Evolutionary conservation across 2,113 vertebrate species (phyloP).

Genomic region (Formicarius rufipectus): DNA sequence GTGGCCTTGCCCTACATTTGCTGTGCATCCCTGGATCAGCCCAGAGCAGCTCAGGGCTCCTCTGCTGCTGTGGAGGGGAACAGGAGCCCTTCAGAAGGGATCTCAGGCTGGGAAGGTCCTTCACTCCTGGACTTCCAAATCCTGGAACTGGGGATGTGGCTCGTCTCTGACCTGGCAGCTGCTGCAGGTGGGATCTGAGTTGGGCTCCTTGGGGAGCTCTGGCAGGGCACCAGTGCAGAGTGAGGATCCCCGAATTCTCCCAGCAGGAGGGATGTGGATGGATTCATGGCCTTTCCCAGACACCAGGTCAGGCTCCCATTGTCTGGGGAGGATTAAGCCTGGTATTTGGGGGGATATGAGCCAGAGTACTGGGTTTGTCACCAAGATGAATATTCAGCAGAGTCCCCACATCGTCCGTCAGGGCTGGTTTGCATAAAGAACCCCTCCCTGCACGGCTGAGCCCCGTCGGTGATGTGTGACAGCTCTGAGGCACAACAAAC

Average conservation of each 20-base stretch:
- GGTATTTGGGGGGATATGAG: not conserved
- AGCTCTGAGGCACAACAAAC: not conserved
- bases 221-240: not conserved
- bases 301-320: not conserved
- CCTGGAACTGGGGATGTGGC: not conserved
- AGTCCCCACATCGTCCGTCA: not conserved
- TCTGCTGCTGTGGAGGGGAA: not conserved
- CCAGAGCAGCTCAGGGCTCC: not conserved
- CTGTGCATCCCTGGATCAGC: not conserved
- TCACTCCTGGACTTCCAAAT: accelerated
- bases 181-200: accelerated
- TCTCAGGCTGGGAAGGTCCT: not conserved
- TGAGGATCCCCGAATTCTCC: not conserved
- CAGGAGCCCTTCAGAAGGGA: not conserved
- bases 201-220: not conserved
- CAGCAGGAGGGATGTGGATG: not conserved
- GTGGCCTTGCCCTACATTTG: not conserved
- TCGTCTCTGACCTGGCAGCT: not conserved
- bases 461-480: not conserved
- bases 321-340: not conserved
- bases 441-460: not conserved
- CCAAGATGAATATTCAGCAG: not conserved
- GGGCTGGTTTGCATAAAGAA: not conserved
- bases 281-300: not conserved
- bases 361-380: not conserved